Evolutionary conservation across 1,140 invertebrate species (phyloP).

Genomic region (Limonius californicus): DNA sequence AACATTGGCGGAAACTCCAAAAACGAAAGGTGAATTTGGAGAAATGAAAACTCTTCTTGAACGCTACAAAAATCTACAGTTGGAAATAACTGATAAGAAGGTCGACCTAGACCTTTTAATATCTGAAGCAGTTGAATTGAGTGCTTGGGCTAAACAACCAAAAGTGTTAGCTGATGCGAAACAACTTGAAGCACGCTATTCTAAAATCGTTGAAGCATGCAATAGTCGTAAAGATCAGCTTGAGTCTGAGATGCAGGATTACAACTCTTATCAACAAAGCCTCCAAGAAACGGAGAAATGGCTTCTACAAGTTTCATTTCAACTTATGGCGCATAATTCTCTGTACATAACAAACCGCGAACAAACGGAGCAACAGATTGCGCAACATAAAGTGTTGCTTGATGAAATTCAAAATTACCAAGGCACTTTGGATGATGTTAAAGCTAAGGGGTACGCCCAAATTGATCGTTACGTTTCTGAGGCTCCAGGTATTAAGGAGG

Average conservation of each 20-base stretch:
- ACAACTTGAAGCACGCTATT: conserved; percentile 62
- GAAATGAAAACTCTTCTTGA: conserved; percentile 90
- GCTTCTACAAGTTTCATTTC: conserved; percentile 91
- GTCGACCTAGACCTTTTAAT: conserved; percentile 68
- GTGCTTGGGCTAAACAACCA: conserved; percentile 63
- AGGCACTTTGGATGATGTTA: conserved; percentile 74
- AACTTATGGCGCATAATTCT: conserved; percentile 94
- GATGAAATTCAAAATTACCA: conserved; percentile 86
- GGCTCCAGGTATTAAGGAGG: conserved; percentile 66
- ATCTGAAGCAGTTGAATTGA: conserved; percentile 68
- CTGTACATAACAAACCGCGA: conserved; percentile 87
- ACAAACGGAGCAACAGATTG: conserved; percentile 86
- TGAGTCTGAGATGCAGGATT: conserved; percentile 77
- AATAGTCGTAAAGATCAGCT: conserved; percentile 58
- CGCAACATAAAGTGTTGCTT: conserved; percentile 77
- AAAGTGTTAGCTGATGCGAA: conserved; percentile 60
- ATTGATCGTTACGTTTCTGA: conserved; percentile 72
- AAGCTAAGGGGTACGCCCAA: conserved; percentile 77
- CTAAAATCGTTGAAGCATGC: conserved; percentile 58
- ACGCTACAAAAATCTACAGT: conserved; percentile 72
- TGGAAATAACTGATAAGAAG: conserved; percentile 70
- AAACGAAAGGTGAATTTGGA: conserved; percentile 76
- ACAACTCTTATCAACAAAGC: conserved; percentile 81
- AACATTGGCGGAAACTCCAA: conserved; percentile 57
- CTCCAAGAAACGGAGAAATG: conserved; percentile 94